Base-by-base conservation (phyloP, 2,888 invertebrate genomes). In the Drosophila maculinotata region DNA sequence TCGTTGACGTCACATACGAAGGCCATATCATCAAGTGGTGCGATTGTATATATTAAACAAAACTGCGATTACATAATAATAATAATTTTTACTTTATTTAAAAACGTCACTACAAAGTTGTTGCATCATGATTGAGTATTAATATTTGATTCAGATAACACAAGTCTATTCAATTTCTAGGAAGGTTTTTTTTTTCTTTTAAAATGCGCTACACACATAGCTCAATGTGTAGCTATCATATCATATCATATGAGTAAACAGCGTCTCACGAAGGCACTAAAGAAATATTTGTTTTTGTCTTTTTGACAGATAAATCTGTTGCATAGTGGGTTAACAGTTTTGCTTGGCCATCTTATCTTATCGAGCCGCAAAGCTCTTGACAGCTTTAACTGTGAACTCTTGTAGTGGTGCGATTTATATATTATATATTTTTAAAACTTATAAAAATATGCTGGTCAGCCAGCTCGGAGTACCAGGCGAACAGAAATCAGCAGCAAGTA, bases 71-170 rank as follows among this genome's bases (percentile, higher is more conserved):
- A 54, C 12, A 12, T 74, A 58, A 56, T 82, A 69, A 72, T 76
- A 76, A 71, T 81, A 69, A 63, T 74, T 79, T 74, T 79, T 79
- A 71, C 69, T 76, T 87, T 89, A 84, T 88, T 89, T 82, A 88
- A 89, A 89, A 89, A 88, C 80, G 89, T 88, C 87, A 87, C 89
- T 89, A 89, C 89, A 89, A 89, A 89, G 85, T 82, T 83, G 59
- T 83, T 66, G 74, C 76, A 74, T 85, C 68, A 77, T 76, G 72
- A 63, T 81, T 87, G 81, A 75, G 69, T 72, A 59, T 66, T 77
- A 58, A 81, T 80, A 76, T 73, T 77, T 84, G 72, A 60, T 82
- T 74, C 51, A 71, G 85, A 85, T 85, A 85, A 82, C 85, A 49
- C 82, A 76, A 60, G 66, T 79, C 69, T 74, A 77, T 63, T 59